Evolutionary conservation across 2,888 invertebrate species (phyloP), one percentile per base, ranked within the genome.

Genomic region (Drosophila quinaria): DNA sequence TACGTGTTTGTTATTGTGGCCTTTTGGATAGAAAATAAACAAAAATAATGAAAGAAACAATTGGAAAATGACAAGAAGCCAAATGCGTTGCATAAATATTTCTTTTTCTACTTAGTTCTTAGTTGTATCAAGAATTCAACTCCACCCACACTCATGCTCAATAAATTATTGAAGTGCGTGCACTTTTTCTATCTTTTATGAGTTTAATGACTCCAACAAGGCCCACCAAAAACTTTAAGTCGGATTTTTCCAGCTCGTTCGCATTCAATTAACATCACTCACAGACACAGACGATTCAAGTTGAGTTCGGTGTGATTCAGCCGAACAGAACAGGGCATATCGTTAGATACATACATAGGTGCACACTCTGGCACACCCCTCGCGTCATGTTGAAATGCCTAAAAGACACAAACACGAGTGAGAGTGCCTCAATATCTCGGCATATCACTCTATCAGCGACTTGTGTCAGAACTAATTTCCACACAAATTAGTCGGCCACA

Each of bases 121-220:
- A 65, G 62, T 65, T 54, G 66, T 62, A 47, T 58, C 41, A 33
- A 61, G 62, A 75, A 70, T 60, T 66, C 46, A 65, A 70, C 67
- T 75, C 42, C 66, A 17, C 63, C 58, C 58, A 46, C 44, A 52
- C 54, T 72, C 59, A 69, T 65, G 84, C 72, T 68, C 81, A 74
- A 88, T 87, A 89, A 78, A 84, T 83, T 89, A 84, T 84, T 78
- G 81, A 59, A 87, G 87, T 81, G 81, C 75, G 63, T 74, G 74
- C 65, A 70, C 74, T 87, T 81, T 80, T 51, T 56, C 42, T 54
- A 58, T 77, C 61, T 75, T 87, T 89, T 89, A 84, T 84, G 84
- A 74, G 89, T 84, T 87, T 84, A 89, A 84, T 89, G 84, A 84
- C 84, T 85, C 63, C 64, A 51, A 49, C 37, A 9, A 31, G 42